These are phyloP conservation scores for Gadus chalcogrammus DNA, from an alignment of 2,113 vertebrate species.

Conservation along the genomic window DNA sequence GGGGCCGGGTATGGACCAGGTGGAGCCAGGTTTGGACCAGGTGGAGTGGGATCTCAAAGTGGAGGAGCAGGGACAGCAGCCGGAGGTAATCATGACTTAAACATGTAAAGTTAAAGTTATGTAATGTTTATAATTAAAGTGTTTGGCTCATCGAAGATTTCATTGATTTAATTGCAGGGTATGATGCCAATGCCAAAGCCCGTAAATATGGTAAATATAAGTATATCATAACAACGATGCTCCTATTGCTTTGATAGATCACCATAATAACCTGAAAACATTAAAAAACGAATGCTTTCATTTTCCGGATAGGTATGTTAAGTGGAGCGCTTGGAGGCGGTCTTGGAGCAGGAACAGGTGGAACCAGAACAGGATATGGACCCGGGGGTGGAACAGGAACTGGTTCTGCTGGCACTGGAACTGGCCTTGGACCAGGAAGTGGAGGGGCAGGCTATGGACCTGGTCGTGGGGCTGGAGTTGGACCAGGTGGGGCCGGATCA, in stretches of 20 bases:
- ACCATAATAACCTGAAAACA: neutral
- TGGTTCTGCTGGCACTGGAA: conserved; percentile 19
- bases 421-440: conserved; percentile 20
- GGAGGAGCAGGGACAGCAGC: conserved; percentile 8
- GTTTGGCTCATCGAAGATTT: too few relatives aligned
- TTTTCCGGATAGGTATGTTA: conserved; percentile 6
- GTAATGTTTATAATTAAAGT: too few relatives aligned
- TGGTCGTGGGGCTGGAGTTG: conserved; percentile 14
- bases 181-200: conserved; percentile 16
- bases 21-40: conserved; percentile 14
- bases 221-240: neutral
- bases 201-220: conserved; percentile 17
- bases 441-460: neutral
- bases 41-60: conserved; percentile 17
- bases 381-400: neutral
- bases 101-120: too few relatives aligned
- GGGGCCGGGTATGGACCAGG: conserved; percentile 2
- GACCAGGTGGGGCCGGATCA: conserved; percentile 10
- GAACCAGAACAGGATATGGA: neutral
- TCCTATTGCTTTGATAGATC: neutral
- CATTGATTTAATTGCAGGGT: conserved; percentile 27
- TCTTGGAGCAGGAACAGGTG: neutral
- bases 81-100: too few relatives aligned
- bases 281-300: neutral
- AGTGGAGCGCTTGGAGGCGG: conserved; percentile 5